phyloP scores from a whole-genome alignment of 2,888 invertebrate species.

The Drosophila tanythrix region DNA sequence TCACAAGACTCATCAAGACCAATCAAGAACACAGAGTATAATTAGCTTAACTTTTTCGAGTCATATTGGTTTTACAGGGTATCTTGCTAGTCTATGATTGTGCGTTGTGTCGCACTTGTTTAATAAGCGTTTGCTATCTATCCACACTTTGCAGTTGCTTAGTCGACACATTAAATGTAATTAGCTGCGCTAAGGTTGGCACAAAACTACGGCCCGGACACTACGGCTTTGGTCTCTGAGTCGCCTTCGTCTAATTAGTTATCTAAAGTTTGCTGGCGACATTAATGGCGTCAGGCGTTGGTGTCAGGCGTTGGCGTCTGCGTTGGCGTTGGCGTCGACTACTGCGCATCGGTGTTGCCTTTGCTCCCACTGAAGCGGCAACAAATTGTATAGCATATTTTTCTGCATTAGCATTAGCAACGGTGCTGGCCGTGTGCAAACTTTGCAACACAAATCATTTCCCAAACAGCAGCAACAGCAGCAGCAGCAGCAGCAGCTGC shows the following conservation, averaged over 20 bases:
- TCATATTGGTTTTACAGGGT: slow-evolving; percentile 10
- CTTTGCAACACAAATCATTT: slow-evolving; percentile 62
- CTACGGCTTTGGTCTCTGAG: slow-evolving; percentile 17
- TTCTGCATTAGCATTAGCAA: slow-evolving; percentile 45
- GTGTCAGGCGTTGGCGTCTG: slow-evolving; percentile 4
- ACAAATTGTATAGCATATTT: slow-evolving; percentile 32
- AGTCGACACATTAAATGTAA: slow-evolving; percentile 79
- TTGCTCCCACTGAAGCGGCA: slow-evolving; percentile 11
- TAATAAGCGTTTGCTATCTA: slow-evolving; percentile 66
- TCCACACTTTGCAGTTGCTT: slow-evolving; percentile 68
- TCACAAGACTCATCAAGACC: background rate
- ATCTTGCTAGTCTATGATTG: background rate
- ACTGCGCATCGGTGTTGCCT: background rate
- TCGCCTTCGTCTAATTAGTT: slow-evolving; percentile 73
- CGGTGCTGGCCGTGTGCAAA: slow-evolving; percentile 33
- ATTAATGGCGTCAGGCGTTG: slow-evolving; percentile 56
- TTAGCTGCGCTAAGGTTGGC: slow-evolving; percentile 77
- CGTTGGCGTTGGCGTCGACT: background rate
- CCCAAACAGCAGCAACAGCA: slow-evolving; percentile 33
- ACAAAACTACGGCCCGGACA: slow-evolving; percentile 58
- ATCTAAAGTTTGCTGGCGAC: slow-evolving; percentile 77
- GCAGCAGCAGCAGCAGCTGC: background rate
- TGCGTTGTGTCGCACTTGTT: slow-evolving; percentile 18
- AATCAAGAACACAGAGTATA: background rate
- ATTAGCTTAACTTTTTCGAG: background rate